Percentiles rank a stretch among this genome's conserved stretches.
Evolutionary conservation across 2,113 vertebrate species (phyloP).

Genomic region (Sander lucioperca): DNA sequence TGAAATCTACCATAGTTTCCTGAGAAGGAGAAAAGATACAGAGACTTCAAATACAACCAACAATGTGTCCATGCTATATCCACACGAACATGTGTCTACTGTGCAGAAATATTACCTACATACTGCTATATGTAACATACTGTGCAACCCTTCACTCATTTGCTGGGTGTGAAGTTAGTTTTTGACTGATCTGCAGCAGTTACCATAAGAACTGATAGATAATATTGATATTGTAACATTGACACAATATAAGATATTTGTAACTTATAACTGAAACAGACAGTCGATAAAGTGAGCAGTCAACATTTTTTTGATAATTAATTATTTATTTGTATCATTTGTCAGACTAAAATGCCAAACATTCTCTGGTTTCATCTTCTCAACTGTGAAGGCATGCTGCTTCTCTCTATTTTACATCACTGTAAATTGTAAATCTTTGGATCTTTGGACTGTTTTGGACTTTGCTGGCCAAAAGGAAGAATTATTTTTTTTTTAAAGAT

Average conservation of each 20-base stretch:
- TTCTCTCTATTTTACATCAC: background rate
- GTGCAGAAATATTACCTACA: background rate
- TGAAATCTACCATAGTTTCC: constrained; percentile 71
- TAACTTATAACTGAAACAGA: too few species aligned
- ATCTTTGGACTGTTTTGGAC: background rate
- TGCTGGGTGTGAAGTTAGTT: background rate
- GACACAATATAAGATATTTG: too few species aligned
- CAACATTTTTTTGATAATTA: too few species aligned
- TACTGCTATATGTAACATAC: background rate
- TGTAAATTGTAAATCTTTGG: background rate
- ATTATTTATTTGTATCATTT: too few species aligned
- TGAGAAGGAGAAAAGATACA: constrained; percentile 20
- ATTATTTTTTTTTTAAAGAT: too few species aligned
- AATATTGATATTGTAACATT: background rate
- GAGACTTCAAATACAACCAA: background rate
- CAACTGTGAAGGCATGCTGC: background rate
- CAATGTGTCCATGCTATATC: background rate
- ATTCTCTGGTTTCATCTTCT: background rate
- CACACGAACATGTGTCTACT: background rate
- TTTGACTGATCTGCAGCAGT: background rate
- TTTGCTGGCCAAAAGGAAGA: too few species aligned
- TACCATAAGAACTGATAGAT: background rate
- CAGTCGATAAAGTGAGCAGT: too few species aligned
- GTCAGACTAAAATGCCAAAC: too few species aligned
- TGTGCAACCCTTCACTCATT: background rate